These are phyloP conservation scores for Dexiosoma caninum DNA, from an alignment of 2,888 invertebrate species.

Conservation along the genomic window DNA sequence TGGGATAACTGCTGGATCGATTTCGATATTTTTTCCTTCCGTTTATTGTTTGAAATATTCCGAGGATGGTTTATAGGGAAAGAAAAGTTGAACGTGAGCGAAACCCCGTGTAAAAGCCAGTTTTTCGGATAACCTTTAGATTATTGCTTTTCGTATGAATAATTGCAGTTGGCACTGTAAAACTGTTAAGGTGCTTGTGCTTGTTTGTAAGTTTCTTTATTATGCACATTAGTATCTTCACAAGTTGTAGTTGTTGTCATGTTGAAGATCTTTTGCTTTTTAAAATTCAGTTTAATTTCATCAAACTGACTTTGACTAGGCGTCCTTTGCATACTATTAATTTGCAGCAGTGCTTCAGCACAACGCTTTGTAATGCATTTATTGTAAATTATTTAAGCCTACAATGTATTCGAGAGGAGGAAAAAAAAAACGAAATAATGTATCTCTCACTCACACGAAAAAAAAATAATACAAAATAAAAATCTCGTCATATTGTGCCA, in stretches of 20 bases:
- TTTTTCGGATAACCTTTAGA: too few species aligned
- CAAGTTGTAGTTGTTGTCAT: not conserved
- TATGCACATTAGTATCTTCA: constrained; percentile 4
- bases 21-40: too few species aligned
- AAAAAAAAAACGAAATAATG: not conserved
- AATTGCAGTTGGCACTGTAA: not conserved
- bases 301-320: constrained; percentile 15
- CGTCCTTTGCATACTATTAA: constrained; percentile 21
- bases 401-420: not conserved
- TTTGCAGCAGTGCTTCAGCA: not conserved
- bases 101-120: too few species aligned
- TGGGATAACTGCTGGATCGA: too few species aligned
- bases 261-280: not conserved
- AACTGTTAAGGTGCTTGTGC: not conserved
- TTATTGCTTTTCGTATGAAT: too few species aligned
- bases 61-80: too few species aligned
- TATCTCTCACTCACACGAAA: constrained; percentile 4
- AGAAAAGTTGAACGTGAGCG: too few species aligned
- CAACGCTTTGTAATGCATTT: constrained; percentile 13
- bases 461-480: constrained; percentile 10
- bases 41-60: too few species aligned
- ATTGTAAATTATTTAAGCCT: too few species aligned
- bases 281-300: constrained; percentile 25
- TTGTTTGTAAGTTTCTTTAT: not conserved
- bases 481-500: constrained; percentile 62